Conservation (phyloP, 2,797 vertebrate genomes). For the Antennarius maculatus region DNA sequence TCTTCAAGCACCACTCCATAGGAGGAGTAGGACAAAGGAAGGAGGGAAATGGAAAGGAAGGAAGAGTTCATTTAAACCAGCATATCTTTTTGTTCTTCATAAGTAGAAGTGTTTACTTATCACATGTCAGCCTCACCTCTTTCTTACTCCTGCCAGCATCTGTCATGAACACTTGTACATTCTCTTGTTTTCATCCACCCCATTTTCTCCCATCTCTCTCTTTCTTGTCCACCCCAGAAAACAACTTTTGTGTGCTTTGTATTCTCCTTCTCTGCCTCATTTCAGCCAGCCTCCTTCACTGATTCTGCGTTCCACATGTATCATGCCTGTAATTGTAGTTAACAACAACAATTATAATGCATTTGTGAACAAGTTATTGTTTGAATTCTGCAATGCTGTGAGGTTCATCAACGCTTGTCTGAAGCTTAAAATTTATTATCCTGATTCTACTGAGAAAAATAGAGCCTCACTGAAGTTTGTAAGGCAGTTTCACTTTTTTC, state of each 20-base stretch:
- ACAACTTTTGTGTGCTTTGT: slow-evolving; percentile 1
- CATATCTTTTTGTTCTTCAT: slow-evolving; percentile 65
- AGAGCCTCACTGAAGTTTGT: slow-evolving; percentile 36
- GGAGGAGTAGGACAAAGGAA: slow-evolving; percentile 61
- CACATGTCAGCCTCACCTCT: slow-evolving; percentile 31
- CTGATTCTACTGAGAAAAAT: slow-evolving; percentile 32
- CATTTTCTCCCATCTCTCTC: slow-evolving; percentile 9
- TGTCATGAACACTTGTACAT: slow-evolving; percentile 13
- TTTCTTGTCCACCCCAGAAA: slow-evolving; percentile 32
- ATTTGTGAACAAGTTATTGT: slow-evolving; percentile 38
- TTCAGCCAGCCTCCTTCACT: slow-evolving; percentile 11
- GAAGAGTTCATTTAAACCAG: slow-evolving; percentile 56
- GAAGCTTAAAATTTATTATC: slow-evolving; percentile 38
- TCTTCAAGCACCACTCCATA: slow-evolving; percentile 51
- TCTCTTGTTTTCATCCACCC: slow-evolving; percentile 12
- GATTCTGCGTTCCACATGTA: slow-evolving; percentile 14
- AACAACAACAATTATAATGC: slow-evolving; percentile 15
- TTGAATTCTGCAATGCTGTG: slow-evolving; percentile 19
- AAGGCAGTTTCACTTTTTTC: slow-evolving; percentile 34
- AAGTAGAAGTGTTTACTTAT: slow-evolving; percentile 63
- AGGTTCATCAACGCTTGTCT: slow-evolving; percentile 32
- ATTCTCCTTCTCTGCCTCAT: slow-evolving; percentile 19
- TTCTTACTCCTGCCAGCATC: slow-evolving; percentile 3
- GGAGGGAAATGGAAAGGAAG: slow-evolving; percentile 31
- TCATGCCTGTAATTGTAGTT: slow-evolving; percentile 34